Percentiles rank a stretch among this genome's conserved stretches.
phyloP scores from a whole-genome alignment of 2,113 vertebrate species.

The Upupa epops region DNA sequence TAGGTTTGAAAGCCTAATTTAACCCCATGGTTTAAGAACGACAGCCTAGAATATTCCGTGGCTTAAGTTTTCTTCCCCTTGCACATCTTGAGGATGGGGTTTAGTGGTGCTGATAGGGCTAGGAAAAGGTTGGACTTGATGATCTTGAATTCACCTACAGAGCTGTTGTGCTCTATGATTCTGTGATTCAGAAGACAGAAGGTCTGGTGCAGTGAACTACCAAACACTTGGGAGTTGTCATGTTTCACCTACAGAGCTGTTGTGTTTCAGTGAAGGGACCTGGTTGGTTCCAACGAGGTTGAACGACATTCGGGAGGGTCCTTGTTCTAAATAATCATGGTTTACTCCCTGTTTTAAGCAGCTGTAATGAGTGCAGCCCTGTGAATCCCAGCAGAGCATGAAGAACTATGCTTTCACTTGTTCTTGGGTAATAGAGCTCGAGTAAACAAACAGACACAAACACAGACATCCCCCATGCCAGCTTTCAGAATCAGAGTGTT shows the following conservation, averaged over 20 bases:
- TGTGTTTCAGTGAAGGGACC: not conserved
- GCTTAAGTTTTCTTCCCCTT: not conserved
- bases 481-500: not conserved
- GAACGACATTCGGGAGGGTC: not conserved
- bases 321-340: not conserved
- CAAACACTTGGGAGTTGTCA: not conserved
- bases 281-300: not conserved
- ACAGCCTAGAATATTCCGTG: not conserved
- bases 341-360: not conserved
- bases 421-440: not conserved
- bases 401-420: not conserved
- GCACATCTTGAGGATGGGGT: too few relatives aligned
- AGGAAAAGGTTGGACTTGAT: too few relatives aligned
- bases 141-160: too few relatives aligned
- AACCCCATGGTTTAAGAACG: not conserved
- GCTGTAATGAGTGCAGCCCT: not conserved
- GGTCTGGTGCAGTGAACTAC: not conserved
- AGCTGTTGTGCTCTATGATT: too few relatives aligned
- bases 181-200: not conserved
- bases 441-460: not conserved
- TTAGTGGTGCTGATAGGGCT: too few relatives aligned
- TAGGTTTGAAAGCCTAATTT: slow-evolving; percentile 9
- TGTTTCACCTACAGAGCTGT: not conserved
- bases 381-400: not conserved
- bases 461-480: not conserved